Percentiles rank a stretch among this genome's conserved stretches.
Evolutionary conservation across 2,888 invertebrate species (phyloP).

Genomic region (Slavum lentiscoides): DNA sequence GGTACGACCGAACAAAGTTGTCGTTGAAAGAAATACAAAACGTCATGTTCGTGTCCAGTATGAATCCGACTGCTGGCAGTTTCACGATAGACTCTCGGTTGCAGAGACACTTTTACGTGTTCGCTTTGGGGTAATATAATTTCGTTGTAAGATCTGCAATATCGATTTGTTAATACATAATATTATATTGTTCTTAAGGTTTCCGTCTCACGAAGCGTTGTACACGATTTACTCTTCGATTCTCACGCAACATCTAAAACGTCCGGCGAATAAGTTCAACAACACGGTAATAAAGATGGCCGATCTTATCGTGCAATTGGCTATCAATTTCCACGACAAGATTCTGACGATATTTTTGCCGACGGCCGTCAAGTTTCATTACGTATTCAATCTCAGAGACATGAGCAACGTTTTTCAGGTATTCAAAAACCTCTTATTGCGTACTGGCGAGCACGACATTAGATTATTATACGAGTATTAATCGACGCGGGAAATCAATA

Average conservation of each 20-base stretch:
- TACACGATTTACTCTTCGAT: constrained; percentile 83
- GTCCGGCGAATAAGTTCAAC: constrained; percentile 71
- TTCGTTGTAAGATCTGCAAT: too few species aligned
- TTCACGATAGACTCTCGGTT: constrained; percentile 90
- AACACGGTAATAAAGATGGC: constrained; percentile 66
- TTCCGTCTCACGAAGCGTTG: constrained; percentile 80
- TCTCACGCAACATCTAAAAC: constrained; percentile 73
- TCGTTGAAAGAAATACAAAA: constrained; percentile 87
- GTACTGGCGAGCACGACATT: too few species aligned
- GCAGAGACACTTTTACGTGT: constrained; percentile 84
- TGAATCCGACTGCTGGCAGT: constrained; percentile 96
- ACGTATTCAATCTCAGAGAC: constrained; percentile 89
- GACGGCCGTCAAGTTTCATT: constrained; percentile 93
- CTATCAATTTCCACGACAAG: constrained; percentile 76
- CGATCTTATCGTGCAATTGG: constrained; percentile 70
- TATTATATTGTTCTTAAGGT: constrained; percentile 64
- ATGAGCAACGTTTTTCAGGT: constrained; percentile 93
- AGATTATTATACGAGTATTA: too few species aligned
- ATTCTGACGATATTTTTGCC: constrained; percentile 80
- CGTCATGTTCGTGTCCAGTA: constrained; percentile 91
- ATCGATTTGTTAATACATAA: not conserved
- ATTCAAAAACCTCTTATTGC: constrained; percentile 54
- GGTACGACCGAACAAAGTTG: constrained; percentile 89
- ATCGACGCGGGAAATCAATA: too few species aligned
- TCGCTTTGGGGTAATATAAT: constrained; percentile 72